Evolutionary conservation across 92 coral and sea anemone genomes (phyloP).

Genomic region (Heliopora coerulea): DNA sequence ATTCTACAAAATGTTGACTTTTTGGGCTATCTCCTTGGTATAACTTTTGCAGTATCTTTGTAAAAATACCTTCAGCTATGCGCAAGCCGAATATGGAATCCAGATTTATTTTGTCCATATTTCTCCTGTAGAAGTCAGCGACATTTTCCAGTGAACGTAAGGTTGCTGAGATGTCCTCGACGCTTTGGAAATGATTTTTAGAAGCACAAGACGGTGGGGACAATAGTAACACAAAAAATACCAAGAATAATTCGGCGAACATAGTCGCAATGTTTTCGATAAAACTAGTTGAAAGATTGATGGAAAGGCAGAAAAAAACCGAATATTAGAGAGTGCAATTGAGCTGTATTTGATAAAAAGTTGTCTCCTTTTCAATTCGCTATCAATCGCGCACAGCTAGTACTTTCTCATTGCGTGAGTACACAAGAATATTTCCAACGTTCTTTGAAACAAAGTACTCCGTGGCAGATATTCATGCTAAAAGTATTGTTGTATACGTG

Average conservation of each 20-base stretch:
- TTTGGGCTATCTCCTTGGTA: neutral
- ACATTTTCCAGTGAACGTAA: conserved; percentile 27
- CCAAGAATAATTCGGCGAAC: neutral
- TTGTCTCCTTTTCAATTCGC: no score
- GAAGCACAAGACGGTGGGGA: neutral
- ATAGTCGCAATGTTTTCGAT: neutral
- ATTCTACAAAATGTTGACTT: neutral
- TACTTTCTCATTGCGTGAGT: no score
- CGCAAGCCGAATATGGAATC: conserved; percentile 35
- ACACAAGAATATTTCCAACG: no score
- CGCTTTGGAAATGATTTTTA: neutral
- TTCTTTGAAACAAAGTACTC: no score
- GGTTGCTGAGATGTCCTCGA: conserved; percentile 1
- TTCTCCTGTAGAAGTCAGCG: conserved; percentile 15
- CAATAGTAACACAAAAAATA: neutral
- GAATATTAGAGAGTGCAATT: no score
- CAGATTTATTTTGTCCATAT: conserved; percentile 30
- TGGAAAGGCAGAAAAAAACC: no score
- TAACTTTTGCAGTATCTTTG: conserved; percentile 2
- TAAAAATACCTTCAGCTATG: conserved; percentile 24
- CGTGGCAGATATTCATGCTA: no score
- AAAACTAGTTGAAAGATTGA: no score
- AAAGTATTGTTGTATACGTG: no score
- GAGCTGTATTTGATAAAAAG: no score
- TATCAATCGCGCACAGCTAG: no score